Percentiles rank a stretch among this genome's conserved stretches.
phyloP scores from a whole-genome alignment of 2,797 vertebrate species.

The Microctenopoma steveboyesi region DNA sequence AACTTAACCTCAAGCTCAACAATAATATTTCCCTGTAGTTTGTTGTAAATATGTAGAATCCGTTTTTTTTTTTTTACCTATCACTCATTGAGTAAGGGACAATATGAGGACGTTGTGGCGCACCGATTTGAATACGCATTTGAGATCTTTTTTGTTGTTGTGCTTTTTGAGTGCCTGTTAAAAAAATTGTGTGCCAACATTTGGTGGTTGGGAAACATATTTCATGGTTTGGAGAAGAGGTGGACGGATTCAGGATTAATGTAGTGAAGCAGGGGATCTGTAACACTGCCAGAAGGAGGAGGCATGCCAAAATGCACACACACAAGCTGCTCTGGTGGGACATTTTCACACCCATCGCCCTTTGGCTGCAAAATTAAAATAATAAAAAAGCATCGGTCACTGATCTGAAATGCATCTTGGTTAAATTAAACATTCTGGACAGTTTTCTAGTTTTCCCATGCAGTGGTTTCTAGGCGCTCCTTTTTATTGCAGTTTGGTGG shows the following conservation, averaged over 20 bases:
- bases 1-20: constrained; percentile 72
- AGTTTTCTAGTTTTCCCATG: constrained; percentile 20
- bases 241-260: constrained; percentile 68
- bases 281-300: constrained; percentile 58
- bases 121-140: constrained; percentile 30
- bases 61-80: constrained; percentile 39
- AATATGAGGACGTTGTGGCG: constrained; percentile 36
- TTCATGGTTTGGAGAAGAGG: constrained; percentile 64
- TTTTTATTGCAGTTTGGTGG: constrained; percentile 32
- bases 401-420: constrained; percentile 25
- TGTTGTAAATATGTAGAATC: constrained; percentile 47
- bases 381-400: constrained; percentile 6
- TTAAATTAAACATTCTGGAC: constrained; percentile 35
- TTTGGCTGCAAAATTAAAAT: constrained; percentile 31
- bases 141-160: constrained; percentile 5
- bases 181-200: constrained; percentile 43
- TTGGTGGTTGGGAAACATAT: constrained; percentile 50
- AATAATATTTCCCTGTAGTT: constrained; percentile 69
- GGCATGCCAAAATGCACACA: constrained; percentile 55
- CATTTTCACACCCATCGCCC: constrained; percentile 42
- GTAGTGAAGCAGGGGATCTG: constrained; percentile 63
- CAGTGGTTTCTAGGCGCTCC: constrained; percentile 15
- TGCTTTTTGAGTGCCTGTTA: constrained; percentile 10
- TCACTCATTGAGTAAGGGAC: constrained; percentile 14
- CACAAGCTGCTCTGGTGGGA: constrained; percentile 43